These are phyloP conservation scores for Urosaurus nigricauda DNA, from an alignment of 2,797 vertebrate species.

Conservation along the genomic window DNA sequence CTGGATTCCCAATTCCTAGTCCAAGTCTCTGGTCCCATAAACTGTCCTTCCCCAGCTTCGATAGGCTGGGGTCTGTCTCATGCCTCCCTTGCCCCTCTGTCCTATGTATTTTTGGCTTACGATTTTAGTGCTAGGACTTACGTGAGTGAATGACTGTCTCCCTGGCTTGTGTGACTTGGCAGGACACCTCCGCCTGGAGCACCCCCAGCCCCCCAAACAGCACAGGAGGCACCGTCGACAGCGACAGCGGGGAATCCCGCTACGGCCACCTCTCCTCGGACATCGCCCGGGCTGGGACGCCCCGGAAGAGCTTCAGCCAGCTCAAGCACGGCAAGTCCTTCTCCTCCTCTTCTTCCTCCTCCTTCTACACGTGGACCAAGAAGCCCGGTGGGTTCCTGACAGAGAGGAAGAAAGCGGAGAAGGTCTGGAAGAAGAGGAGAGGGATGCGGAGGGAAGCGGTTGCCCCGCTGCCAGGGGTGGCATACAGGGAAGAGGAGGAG, in stretches of 20 bases:
- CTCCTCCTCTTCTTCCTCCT: constrained; percentile 63
- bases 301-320: constrained; percentile 80
- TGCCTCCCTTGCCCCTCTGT: background rate
- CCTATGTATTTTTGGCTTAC: background rate
- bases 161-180: background rate
- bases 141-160: no score
- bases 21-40: background rate
- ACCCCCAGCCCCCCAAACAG: constrained; percentile 96
- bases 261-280: constrained; percentile 75
- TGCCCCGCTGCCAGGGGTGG: constrained; percentile 63
- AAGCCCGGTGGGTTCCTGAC: constrained; percentile 83
- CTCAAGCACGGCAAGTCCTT: constrained; percentile 73
- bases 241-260: constrained; percentile 91
- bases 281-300: constrained; percentile 77
- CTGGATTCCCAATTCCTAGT: no score
- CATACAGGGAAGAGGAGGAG: constrained; percentile 57
- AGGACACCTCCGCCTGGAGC: constrained; percentile 90
- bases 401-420: constrained; percentile 90
- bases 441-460: constrained; percentile 86
- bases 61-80: background rate
- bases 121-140: no score
- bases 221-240: constrained; percentile 94
- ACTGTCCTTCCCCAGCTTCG: no score
- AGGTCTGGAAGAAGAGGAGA: constrained; percentile 91
- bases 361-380: constrained; percentile 77